A percentile compares a stretch with the other conserved stretches of the same genome.
phyloP scores from a whole-genome alignment of 2,888 invertebrate genomes.

The Congeria kusceri region DNA sequence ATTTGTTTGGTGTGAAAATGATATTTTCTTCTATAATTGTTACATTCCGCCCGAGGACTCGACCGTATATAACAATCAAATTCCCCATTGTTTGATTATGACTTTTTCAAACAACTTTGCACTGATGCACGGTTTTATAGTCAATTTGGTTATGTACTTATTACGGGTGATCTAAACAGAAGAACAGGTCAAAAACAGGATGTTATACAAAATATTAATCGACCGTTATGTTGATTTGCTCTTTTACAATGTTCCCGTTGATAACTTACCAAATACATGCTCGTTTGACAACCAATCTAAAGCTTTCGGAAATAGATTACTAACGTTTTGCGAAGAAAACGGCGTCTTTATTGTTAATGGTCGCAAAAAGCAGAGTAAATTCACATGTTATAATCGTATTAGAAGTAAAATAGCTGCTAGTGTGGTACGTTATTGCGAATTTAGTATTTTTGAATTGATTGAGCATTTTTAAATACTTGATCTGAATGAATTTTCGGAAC shows the following conservation, averaged over 20 bases:
- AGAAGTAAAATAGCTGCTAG: no score
- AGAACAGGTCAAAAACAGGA: background rate
- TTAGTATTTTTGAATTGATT: no score
- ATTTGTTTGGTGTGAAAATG: background rate
- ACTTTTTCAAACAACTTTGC: background rate
- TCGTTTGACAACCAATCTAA: no score
- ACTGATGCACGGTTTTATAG: background rate
- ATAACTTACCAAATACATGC: no score
- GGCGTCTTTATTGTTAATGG: no score
- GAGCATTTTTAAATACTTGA: no score
- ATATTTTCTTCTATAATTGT: background rate
- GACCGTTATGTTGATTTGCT: background rate
- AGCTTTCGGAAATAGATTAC: no score
- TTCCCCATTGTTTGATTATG: background rate
- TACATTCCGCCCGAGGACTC: conserved; percentile 4
- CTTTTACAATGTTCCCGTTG: background rate
- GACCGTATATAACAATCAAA: background rate
- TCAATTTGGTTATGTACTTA: background rate
- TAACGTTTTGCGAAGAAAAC: no score
- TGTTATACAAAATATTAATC: conserved; percentile 4
- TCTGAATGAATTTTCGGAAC: no score
- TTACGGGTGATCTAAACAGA: background rate
- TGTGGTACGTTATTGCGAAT: no score
- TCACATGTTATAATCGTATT: no score
- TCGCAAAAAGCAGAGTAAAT: no score